Base-by-base conservation (phyloP, 2,888 invertebrate species). In the Neoitamus cyanurus region DNA sequence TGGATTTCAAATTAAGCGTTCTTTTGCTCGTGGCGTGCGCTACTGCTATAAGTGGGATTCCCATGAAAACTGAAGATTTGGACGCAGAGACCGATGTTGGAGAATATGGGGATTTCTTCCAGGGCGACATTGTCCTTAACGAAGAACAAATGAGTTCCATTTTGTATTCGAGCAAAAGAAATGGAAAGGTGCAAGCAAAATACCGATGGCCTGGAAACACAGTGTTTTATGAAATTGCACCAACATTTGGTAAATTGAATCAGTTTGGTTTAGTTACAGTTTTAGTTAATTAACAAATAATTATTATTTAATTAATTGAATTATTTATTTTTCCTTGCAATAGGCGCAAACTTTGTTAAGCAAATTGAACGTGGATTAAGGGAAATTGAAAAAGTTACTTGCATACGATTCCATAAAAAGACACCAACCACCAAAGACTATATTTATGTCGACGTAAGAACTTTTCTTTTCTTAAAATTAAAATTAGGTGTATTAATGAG, bases 41-140 rank as follows among this genome's bases (percentile, higher is more conserved):
- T 13, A 15, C 46, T 46, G 15, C 46, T 13, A 13, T 46, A 46
- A 46, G n/a, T 15, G 46, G 46, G n/a, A 46, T n/a, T 46, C 15
- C 15, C 15, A 46, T 1, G 11, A 1, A 15, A 15, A 46, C 13
- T 46, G 46, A 15, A 46, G 46, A 46, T 3, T 4, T 13, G 4
- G 46, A 46, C 4, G 1, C 5, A 2, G 3, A 3, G 46, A n/a
- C 11, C 15, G 95, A 96, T 89, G 95, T 96, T 0, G 96, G 96
- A 88, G 95, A 96, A 88, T 91, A 94, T 87, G 95, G 96, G 0
- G 94, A 93, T 15, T 96, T 95, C 87, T 93, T 93, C 0, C 94
- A 96, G 89, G 95, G 95, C 5, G 96, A 96, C 88, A 95, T 96
- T 87, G 89, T 95, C 25, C 92, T 95, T 86, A 94, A 94, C 0